Evolutionary conservation across 2,888 invertebrate species (phyloP), one percentile per base, ranked within the genome.

Genomic region (Lomographa bimaculata): DNA sequence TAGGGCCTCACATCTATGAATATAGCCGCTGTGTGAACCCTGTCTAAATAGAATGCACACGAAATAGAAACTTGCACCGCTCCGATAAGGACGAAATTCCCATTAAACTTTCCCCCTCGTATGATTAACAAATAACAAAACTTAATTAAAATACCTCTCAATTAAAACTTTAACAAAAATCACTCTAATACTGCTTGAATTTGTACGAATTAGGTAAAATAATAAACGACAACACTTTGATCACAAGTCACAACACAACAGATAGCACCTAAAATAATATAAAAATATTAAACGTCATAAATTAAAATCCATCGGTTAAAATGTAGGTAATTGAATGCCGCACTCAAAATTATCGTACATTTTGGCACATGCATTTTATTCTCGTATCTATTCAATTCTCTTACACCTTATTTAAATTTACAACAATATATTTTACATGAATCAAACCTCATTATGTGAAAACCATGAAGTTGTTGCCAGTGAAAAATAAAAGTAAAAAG

Each of bases 151-250:
- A 80, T 74, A 77, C 76, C 60, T 75, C 63, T 81, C 80, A 78
- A 79, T 84, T 79, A 85, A 79, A 87, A 85, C 86, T 81, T 89
- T 89, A 87, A 89, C 86, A 86, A 86, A n/a, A 89, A 89, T 87
- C 87, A 87, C 86, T 83, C 79, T 89, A 89, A 89, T 89, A 89
- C 89, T 89, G 87, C 84, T 43, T 69, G 79, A 79, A 83, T 89
- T 87, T 89, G 89, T 87, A 89, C 89, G 81, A 84, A 85, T 83
- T 80, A 82, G 80, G 82, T 83, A 82, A 82, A 75, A 70, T 74
- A 74, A 68, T 47, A 43, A 46, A 21, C 69, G 74, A 78, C 71
- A 66, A 70, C 76, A 71, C 70, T 71, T 66, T 64, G 67, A 71
- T 73, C 71, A 71, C 75, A 66, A 71, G 70, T 75, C 73, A 76